Percentiles rank a stretch among this genome's conserved stretches.
Conservation (phyloP, 2,797 vertebrate genomes). For the Denticeps clupeoides region DNA sequence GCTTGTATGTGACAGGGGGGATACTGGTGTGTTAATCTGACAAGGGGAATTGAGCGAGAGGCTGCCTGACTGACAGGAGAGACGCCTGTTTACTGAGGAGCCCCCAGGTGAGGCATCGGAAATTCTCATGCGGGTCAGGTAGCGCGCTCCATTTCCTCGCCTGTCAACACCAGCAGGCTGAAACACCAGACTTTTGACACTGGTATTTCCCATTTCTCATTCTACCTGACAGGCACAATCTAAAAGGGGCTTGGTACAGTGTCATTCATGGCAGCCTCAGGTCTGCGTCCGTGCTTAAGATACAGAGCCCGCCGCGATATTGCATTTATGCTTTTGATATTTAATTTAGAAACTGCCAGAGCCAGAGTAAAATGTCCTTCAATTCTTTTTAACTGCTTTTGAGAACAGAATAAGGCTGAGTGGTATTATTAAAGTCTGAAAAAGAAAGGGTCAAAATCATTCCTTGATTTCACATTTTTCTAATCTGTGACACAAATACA, state of each 20-base stretch:
- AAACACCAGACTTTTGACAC: conserved; percentile 55
- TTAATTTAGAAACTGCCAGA: too few relatives aligned
- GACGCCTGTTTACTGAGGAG: conserved; percentile 20
- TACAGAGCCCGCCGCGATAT: too few relatives aligned
- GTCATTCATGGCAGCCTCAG: conserved; percentile 33
- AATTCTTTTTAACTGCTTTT: too few relatives aligned
- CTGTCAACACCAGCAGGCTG: conserved; percentile 55
- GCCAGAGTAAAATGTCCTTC: too few relatives aligned
- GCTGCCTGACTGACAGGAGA: conserved; percentile 18
- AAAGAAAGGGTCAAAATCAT: too few relatives aligned
- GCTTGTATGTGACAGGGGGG: conserved; percentile 10
- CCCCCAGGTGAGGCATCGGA: conserved; percentile 18
- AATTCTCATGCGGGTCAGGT: conserved; percentile 51
- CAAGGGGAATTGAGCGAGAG: conserved; percentile 14
- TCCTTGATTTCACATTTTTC: too few relatives aligned
- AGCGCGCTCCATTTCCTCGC: conserved; percentile 49
- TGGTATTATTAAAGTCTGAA: too few relatives aligned
- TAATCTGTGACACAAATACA: too few relatives aligned
- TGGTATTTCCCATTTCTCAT: conserved; percentile 48
- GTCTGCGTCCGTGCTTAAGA: conserved; percentile 24
- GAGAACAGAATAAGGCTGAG: too few relatives aligned
- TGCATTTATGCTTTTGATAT: too few relatives aligned
- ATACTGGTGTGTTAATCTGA: conserved; percentile 24
- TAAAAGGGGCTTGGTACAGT: conserved; percentile 35
- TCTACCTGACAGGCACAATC: conserved; percentile 53